Base-by-base conservation (phyloP, 1,140 invertebrate genomes). In the Helicorthomorpha holstii region DNA sequence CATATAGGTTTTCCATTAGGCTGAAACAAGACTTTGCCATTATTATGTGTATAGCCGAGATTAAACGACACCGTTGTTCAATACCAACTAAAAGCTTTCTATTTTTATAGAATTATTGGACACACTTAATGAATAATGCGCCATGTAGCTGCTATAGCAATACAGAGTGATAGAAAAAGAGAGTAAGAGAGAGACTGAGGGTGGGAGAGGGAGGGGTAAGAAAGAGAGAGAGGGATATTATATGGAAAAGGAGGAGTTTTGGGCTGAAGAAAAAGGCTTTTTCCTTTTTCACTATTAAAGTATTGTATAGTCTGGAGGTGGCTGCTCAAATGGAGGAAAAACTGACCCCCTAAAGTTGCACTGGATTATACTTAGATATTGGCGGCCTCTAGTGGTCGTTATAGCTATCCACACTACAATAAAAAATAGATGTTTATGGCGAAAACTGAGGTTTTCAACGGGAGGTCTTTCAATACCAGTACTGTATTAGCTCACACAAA, bases 61-160 rank as follows among this genome's bases (percentile, higher is more conserved):
- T 46, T 46, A 46, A 46, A 46, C 44, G 44, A 46, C 44, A 46
- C 44, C 44, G 44, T 46, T 46, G 44, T 46, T 46, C 44, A 46
- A 46, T 46, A 46, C 44, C 19, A 46, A 46, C 44, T 46, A 46
- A 46, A 46, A 46, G 44, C 44, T 46, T 46, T 46, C 44, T 46
- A 46, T 46, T 46, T 46, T 46, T 46, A 46, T 46, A 46, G 44
- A 46, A 46, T 46, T 46, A 25, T 46, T 46, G 21, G 44, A 46
- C 44, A 46, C 44, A 46, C 19, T 25, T 46, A 46, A 46, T 46
- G 44, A 46, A 46, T 46, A 46, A 46, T 46, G 25, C 44, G 29
- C 29, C 29, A 34, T 16, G 29, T 7, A 16, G 29, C 7, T 7
- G 29, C 29, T 16, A 7, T 16, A 7, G 29, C 29, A 16, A 7